Percentiles rank a stretch among this genome's conserved stretches.
Evolutionary conservation across 2,113 vertebrate genomes (phyloP).

Genomic region (Percopsis transmontana): DNA sequence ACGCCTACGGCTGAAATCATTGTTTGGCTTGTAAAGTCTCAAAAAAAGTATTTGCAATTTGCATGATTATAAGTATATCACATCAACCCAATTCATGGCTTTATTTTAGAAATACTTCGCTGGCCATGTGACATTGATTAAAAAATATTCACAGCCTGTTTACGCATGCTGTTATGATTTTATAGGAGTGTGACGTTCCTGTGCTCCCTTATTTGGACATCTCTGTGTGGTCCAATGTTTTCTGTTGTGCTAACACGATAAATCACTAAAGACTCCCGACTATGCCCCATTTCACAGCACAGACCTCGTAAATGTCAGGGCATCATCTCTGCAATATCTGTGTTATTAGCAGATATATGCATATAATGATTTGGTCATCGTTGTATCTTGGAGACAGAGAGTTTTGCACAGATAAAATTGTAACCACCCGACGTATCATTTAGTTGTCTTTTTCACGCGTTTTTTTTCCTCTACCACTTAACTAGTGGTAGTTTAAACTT

Average conservation of each 20-base stretch:
- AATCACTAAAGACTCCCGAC: conserved; percentile 30
- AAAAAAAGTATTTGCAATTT: no score
- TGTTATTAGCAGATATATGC: conserved; percentile 22
- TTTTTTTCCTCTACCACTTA: conserved; percentile 26
- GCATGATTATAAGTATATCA: no score
- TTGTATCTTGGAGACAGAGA: conserved; percentile 3
- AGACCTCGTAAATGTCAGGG: conserved; percentile 29
- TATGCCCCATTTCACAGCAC: conserved; percentile 52
- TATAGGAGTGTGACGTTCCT: conserved; percentile 10
- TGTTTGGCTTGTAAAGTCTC: no score
- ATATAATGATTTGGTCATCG: conserved; percentile 24
- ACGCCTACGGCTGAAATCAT: no score
- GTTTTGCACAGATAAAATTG: conserved; percentile 12
- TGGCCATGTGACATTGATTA: no score
- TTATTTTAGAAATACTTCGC: no score
- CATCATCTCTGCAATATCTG: conserved; percentile 23
- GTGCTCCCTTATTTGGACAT: not conserved
- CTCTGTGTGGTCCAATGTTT: conserved; percentile 49
- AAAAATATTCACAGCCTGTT: not conserved
- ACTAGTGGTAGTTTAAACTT: not conserved
- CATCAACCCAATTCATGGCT: no score
- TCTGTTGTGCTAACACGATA: conserved; percentile 55
- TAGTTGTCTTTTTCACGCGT: not conserved
- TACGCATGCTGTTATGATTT: conserved; percentile 39
- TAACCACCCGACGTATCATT: not conserved